Base-by-base conservation (phyloP, 2,797 vertebrate genomes). In the Premnoplex brunnescens region DNA sequence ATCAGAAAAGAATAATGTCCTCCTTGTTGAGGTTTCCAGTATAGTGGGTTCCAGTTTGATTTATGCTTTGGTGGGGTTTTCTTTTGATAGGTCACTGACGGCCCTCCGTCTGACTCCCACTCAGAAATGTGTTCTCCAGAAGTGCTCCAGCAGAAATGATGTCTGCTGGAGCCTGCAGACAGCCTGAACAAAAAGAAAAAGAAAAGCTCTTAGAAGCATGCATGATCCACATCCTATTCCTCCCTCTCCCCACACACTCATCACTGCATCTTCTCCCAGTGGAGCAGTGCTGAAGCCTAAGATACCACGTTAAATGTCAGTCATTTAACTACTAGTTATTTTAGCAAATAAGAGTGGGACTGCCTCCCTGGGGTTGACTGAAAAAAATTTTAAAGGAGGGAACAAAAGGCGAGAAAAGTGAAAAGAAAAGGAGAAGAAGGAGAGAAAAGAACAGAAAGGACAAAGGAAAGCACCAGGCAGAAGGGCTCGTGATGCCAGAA, bases 341-440 rank as follows among this genome's bases (percentile, higher is more conserved):
- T 96, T 95, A 95, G 95, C 95, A 96, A 96, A 95, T 89, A 86
- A 71, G 87, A 95, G 94, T 96, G 93, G 94, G 93, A 93, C 89
- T 93, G 63, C 79, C 83, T 97, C 94, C 91, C 92, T 92, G 84
- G 72, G 89, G 39, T 80, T 92, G 84, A 54, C 59, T 83, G 92
- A 76, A 83, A 91, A 91, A 91, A 84, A 49, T 81, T 73, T 79
- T 89, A 76, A 80, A 85, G 69, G 69, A 85, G 43, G 46, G 23
- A 28, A 74, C 79, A 88, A 95, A 93, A 68, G 67, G 37, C 18
- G 51, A 85, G 46, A 37, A 59, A 75, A 80, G 78, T 59, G 68
- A 44, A 67, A 69, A 82, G 30, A 64, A 82, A 90, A 59, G 39
- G 55, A 58, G 43, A 30, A 88, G 37, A 88, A 36, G 69, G 75